A percentile compares a stretch with the other conserved stretches of the same genome.
These are phyloP conservation scores for Phyllostomus discolor DNA, from an alignment of 2,113 vertebrate species.

Conservation along the genomic window DNA sequence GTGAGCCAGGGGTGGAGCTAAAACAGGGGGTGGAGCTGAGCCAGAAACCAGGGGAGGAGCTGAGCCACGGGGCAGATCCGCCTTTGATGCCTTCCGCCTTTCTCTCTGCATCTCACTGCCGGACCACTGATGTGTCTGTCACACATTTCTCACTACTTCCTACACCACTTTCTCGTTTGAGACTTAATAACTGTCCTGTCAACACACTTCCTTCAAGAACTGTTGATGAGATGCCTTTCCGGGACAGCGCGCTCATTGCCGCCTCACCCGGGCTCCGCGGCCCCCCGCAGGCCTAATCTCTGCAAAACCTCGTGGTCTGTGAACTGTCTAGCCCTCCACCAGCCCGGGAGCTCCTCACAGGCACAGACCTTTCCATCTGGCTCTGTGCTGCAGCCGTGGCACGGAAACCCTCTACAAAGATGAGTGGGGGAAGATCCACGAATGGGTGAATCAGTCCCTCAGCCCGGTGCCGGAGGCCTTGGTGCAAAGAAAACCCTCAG, in stretches of 20 bases:
- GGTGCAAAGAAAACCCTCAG: not conserved
- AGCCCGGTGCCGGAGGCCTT: not conserved
- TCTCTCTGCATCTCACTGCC: not conserved
- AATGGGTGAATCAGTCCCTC: not conserved
- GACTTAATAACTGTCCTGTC: not conserved
- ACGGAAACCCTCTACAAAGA: not conserved
- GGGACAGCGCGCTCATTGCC: fast-evolving
- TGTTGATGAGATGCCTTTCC: not conserved
- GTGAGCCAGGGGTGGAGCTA: not conserved
- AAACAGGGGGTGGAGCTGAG: not conserved
- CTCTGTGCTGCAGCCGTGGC: not conserved
- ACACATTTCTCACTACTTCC: not conserved
- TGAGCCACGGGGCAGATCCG: not conserved
- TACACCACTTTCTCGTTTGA: not conserved
- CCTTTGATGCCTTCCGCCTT: not conserved
- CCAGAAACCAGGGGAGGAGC: not conserved
- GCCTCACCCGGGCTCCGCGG: not conserved
- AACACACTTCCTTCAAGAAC: not conserved
- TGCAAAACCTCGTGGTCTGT: not conserved
- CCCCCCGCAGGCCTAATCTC: not conserved
- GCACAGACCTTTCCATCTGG: fast-evolving
- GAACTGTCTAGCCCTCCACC: not conserved
- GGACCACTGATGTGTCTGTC: not conserved
- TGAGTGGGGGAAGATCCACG: not conserved
- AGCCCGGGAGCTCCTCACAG: not conserved